These are phyloP conservation scores for Priocnemis perturbator DNA, from an alignment of 2,888 invertebrate genomes.

Conservation along the genomic window DNA sequence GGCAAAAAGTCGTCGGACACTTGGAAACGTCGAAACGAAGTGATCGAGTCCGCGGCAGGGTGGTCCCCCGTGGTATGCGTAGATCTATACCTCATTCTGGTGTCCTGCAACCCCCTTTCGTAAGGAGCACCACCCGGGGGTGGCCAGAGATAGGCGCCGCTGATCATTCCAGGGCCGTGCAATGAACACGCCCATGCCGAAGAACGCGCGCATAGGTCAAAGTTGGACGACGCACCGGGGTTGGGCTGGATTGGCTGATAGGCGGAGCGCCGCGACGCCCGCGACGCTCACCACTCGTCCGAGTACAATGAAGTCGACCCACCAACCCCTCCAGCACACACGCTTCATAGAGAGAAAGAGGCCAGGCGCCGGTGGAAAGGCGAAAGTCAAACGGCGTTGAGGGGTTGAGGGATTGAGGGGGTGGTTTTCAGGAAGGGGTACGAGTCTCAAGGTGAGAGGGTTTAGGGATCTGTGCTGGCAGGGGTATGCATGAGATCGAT, in stretches of 20 bases:
- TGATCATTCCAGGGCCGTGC: not conserved
- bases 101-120: not conserved
- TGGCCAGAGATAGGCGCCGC: slow-evolving; percentile 4
- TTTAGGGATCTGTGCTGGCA: too few relatives aligned
- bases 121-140: not conserved
- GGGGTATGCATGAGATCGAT: too few relatives aligned
- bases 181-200: slow-evolving; percentile 16
- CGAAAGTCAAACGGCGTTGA: slow-evolving; percentile 23
- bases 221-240: too few relatives aligned
- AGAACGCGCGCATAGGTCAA: not conserved
- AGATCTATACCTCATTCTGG: not conserved
- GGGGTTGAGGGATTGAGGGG: too few relatives aligned
- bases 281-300: slow-evolving; percentile 28
- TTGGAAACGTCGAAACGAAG: too few relatives aligned
- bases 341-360: not conserved
- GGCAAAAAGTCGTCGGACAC: too few relatives aligned
- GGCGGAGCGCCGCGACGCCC: slow-evolving; percentile 51
- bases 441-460: too few relatives aligned
- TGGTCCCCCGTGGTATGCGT: too few relatives aligned
- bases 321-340: not conserved
- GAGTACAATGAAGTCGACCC: not conserved
- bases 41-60: too few relatives aligned
- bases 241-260: slow-evolving; percentile 49
- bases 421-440: too few relatives aligned
- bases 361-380: slow-evolving; percentile 10